Base-by-base conservation (phyloP, 2,888 invertebrate genomes). In the Mycalesis mineus region DNA sequence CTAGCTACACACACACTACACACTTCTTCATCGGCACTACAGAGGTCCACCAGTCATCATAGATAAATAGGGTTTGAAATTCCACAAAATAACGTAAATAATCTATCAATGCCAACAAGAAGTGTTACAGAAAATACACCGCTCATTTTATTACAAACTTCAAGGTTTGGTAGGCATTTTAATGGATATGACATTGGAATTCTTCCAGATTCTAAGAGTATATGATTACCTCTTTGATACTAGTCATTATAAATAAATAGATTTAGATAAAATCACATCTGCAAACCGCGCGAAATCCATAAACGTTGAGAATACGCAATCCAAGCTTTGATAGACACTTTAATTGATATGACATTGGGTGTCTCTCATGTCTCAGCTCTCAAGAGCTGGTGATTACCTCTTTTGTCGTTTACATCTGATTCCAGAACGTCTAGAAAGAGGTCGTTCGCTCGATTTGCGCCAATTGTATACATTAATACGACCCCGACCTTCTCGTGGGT, bases 401-500 rank as follows among this genome's bases (percentile, higher is more conserved):
- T 55, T 47, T 33, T 29, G 47, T 7, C 57, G 22, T 51, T 6
- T 39, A n/a, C 36, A 17, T 50, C 45, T 7, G 28, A 28, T 14
- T 36, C 42, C 36, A 48, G 42, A 50, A 51, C 45, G 40, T 55
- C 39, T 14, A 57, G 37, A 53, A 57, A 40, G 37, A 60, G 61
- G 61, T 61, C 61, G 55, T 9, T 14, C 42, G 47, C 28, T 42
- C 47, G 48, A 47, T 61, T 45, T 47, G 40, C 58, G 50, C 47
- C 41, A 41, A 31, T 42, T 51, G 41, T 41, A 45, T 44, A 55
- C 28, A 58, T 57, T 47, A 44, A 50, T 50, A 15, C 22, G 54
- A 45, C 59, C 59, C 50, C 49, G 60, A 49, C 59, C 61, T 60
- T 60, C 56, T 59, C 48, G 41, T 56, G 41, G 42, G 37, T 47